Evolutionary conservation across 1,140 invertebrate species (phyloP).

Genomic region (Nasonia vitripennis): DNA sequence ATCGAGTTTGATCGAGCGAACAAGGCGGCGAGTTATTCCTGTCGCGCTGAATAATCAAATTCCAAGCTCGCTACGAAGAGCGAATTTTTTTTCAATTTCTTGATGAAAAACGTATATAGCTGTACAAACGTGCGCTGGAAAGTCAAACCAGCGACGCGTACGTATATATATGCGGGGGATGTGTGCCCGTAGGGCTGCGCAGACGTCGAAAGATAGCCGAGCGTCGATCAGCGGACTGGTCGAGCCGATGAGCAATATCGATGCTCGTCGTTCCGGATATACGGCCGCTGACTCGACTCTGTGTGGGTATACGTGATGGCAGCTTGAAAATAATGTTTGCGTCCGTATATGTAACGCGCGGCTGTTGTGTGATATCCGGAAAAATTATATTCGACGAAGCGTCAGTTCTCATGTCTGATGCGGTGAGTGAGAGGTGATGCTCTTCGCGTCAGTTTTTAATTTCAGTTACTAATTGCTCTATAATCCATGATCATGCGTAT

Average conservation of each 20-base stretch:
- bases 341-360: too few relatives aligned
- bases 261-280: background rate
- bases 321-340: background rate
- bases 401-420: background rate
- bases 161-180: too few relatives aligned
- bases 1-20: too few relatives aligned
- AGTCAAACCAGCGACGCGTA: background rate
- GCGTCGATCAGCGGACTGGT: background rate
- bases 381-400: background rate
- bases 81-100: too few relatives aligned
- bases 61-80: too few relatives aligned
- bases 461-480: too few relatives aligned
- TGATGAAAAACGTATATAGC: too few relatives aligned
- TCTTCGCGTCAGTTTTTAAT: too few relatives aligned
- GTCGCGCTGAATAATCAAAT: too few relatives aligned
- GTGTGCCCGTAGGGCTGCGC: background rate
- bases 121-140: background rate
- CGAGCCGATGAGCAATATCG: conserved; percentile 23
- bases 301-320: background rate
- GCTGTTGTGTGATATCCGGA: background rate
- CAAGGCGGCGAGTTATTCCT: too few relatives aligned
- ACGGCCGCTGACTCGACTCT: background rate
- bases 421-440: background rate
- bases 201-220: background rate
- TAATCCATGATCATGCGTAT: too few relatives aligned